Evolutionary conservation across 2,113 vertebrate species (phyloP).

Genomic region (Protobothrops flavoviridis): DNA sequence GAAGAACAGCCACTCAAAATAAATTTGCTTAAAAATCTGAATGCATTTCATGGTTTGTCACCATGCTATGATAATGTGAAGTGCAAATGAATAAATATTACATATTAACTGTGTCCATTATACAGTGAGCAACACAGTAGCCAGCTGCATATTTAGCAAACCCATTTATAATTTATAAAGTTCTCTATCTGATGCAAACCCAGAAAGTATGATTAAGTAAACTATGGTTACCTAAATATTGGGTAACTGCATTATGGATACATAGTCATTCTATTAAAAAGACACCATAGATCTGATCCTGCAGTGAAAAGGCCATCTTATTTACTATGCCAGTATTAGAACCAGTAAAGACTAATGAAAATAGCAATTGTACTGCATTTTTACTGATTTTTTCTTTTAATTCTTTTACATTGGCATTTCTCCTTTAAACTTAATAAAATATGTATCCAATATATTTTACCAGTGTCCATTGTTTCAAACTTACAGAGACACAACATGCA

Average conservation of each 20-base stretch:
- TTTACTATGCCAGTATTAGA: constrained; percentile 28
- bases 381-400: constrained; percentile 9
- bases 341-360: constrained; percentile 40
- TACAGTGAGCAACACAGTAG: background rate
- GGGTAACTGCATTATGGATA: background rate
- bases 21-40: background rate
- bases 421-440: constrained; percentile 43
- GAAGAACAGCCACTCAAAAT: background rate
- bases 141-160: background rate
- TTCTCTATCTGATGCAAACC: background rate
- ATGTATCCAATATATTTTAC: constrained; percentile 48
- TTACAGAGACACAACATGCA: constrained; percentile 30
- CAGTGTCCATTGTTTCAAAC: constrained; percentile 47
- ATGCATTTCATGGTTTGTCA: background rate
- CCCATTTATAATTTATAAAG: background rate
- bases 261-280: constrained; percentile 2
- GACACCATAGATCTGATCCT: constrained; percentile 25
- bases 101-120: background rate
- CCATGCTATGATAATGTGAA: background rate
- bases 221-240: background rate
- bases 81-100: background rate
- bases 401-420: constrained; percentile 12
- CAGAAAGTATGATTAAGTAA: background rate
- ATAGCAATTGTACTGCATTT: constrained; percentile 50
- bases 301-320: constrained; percentile 23